A percentile compares a stretch with the other conserved stretches of the same genome.
These are phyloP conservation scores for Eupelmus urozonus DNA, from an alignment of 2,888 invertebrate species.

Conservation along the genomic window DNA sequence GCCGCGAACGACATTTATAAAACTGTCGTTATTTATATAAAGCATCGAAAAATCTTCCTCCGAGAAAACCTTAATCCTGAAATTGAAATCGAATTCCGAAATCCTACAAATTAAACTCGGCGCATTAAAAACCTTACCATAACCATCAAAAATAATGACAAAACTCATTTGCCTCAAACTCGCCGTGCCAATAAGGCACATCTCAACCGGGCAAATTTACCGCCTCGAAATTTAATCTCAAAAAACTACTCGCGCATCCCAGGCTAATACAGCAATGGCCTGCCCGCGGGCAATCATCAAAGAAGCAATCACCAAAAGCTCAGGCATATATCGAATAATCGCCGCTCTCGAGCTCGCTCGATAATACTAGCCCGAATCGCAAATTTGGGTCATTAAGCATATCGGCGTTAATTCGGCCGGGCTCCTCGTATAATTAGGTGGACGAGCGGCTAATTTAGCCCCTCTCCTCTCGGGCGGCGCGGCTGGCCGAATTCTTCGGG, in stretches of 20 bases:
- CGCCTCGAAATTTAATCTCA: background rate
- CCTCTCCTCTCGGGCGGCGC: background rate
- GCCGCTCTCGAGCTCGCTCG: background rate
- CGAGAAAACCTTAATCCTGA: too few species aligned
- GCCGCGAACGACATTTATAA: too few species aligned
- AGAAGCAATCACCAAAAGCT: background rate
- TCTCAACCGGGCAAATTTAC: too few species aligned
- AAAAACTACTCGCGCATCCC: background rate
- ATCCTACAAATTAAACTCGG: too few species aligned
- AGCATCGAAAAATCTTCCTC: too few species aligned
- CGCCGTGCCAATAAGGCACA: too few species aligned
- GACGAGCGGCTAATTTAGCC: slow-evolving; percentile 45
- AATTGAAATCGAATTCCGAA: too few species aligned
- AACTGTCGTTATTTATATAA: too few species aligned
- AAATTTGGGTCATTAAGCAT: slow-evolving; percentile 55
- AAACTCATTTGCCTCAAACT: too few species aligned
- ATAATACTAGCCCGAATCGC: too few species aligned
- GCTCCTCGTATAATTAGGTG: slow-evolving; percentile 50
- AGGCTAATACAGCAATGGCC: too few species aligned
- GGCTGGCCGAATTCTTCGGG: slow-evolving; percentile 40
- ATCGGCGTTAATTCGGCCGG: slow-evolving; percentile 48
- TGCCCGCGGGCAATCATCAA: background rate
- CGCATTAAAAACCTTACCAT: too few species aligned
- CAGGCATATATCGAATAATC: background rate
- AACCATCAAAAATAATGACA: background rate